A percentile compares a stretch with the other conserved stretches of the same genome.
Conservation (phyloP, 2,888 invertebrate species). For the Epinotia demarniana region DNA sequence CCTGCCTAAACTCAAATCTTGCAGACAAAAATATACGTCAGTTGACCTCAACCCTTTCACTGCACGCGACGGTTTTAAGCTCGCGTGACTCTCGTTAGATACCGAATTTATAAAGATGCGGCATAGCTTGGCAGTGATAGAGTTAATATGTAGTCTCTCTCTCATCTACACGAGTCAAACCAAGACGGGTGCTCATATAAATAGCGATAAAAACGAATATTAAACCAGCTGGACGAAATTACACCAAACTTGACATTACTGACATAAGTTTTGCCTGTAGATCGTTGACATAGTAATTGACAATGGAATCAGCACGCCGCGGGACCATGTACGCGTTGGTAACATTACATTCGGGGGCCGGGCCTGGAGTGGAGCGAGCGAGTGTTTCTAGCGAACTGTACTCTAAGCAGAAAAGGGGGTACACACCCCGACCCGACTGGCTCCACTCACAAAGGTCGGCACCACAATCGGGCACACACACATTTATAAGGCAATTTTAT, state of each 20-base stretch:
- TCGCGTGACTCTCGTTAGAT: not conserved
- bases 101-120: not conserved
- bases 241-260: not conserved
- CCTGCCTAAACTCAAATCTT: not conserved
- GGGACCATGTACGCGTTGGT: slow-evolving; percentile 54
- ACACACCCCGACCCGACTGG: not conserved
- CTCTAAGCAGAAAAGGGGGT: not conserved
- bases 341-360: slow-evolving; percentile 52
- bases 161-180: not conserved
- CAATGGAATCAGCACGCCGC: slow-evolving; percentile 25
- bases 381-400: slow-evolving; percentile 6
- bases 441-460: slow-evolving; percentile 5
- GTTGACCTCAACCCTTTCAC: not conserved
- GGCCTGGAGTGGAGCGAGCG: slow-evolving; percentile 22
- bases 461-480: slow-evolving; percentile 53
- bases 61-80: not conserved
- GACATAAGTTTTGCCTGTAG: slow-evolving; percentile 2
- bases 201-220: not conserved
- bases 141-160: not conserved
- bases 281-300: slow-evolving; percentile 11
- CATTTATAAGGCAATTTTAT: slow-evolving; percentile 71
- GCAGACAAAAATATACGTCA: not conserved
- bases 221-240: not conserved
- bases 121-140: not conserved
- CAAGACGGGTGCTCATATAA: not conserved